Percentiles rank a stretch among this genome's conserved stretches.
These are phyloP conservation scores for Lophochroa leadbeateri DNA, from an alignment of 2,113 vertebrate species.

Conservation along the genomic window DNA sequence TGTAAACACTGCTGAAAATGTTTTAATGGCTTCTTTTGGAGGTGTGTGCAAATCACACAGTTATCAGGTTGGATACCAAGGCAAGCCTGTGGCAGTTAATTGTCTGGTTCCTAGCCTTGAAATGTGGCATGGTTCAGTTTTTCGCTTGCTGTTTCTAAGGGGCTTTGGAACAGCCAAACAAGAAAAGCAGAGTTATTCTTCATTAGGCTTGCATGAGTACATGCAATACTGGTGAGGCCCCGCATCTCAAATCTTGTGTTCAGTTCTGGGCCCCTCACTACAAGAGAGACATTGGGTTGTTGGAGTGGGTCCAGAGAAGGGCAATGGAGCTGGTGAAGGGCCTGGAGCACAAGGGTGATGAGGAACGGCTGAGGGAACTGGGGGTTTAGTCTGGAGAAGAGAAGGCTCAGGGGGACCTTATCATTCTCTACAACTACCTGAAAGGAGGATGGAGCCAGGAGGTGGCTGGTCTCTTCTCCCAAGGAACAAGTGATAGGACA, in stretches of 20 bases:
- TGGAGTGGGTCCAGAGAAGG: background rate
- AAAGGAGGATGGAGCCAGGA: background rate
- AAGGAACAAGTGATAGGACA: background rate
- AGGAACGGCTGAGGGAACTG: background rate
- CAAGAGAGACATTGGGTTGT: background rate
- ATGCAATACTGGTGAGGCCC: background rate
- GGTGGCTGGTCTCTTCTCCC: background rate
- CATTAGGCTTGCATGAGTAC: background rate
- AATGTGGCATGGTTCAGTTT: rapidly evolving
- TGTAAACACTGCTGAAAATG: background rate
- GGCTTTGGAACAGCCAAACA: background rate
- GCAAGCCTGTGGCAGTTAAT: too few relatives aligned
- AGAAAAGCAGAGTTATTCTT: background rate
- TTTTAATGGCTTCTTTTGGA: background rate
- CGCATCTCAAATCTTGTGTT: background rate
- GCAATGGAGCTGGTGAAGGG: background rate
- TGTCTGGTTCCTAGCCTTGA: background rate
- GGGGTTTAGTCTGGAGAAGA: background rate
- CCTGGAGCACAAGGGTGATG: background rate
- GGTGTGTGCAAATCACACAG: rapidly evolving
- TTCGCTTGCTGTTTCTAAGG: background rate
- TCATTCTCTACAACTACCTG: background rate
- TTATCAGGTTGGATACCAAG: background rate
- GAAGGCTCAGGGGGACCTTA: background rate
- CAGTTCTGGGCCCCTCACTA: background rate